Evolutionary conservation across 2,797 vertebrate genomes (phyloP).

Genomic region (Molossus molossus): DNA sequence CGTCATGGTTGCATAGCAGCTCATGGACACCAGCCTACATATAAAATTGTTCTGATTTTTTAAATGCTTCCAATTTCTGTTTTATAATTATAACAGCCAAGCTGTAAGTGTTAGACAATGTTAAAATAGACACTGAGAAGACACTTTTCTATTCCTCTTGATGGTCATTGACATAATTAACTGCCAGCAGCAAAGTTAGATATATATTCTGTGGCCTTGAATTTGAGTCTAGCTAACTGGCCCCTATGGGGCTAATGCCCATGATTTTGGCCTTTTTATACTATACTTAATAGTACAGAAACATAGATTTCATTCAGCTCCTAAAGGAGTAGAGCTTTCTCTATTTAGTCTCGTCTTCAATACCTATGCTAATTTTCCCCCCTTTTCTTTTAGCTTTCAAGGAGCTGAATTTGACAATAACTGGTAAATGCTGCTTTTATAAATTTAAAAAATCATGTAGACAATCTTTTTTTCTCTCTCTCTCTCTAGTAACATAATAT

Average conservation of each 20-base stretch:
- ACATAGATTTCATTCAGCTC: slow-evolving; percentile 72
- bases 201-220: slow-evolving; percentile 82
- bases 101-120: slow-evolving; percentile 55
- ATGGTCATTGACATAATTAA: slow-evolving; percentile 84
- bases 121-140: slow-evolving; percentile 62
- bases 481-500: slow-evolving; percentile 24
- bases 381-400: slow-evolving; percentile 35
- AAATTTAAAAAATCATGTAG: slow-evolving; percentile 2
- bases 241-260: slow-evolving; percentile 80
- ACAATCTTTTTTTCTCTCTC: not conserved
- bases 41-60: slow-evolving; percentile 59
- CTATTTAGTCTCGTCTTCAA: slow-evolving; percentile 1
- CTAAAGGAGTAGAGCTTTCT: slow-evolving; percentile 72
- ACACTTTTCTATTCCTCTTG: slow-evolving; percentile 67
- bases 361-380: slow-evolving; percentile 26
- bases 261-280: slow-evolving; percentile 75
- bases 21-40: slow-evolving; percentile 29
- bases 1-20: slow-evolving; percentile 32
- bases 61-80: slow-evolving; percentile 59
- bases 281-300: slow-evolving; percentile 76
- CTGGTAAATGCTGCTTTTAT: slow-evolving; percentile 47
- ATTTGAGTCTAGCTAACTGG: slow-evolving; percentile 83
- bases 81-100: slow-evolving; percentile 2
- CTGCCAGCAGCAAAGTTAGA: slow-evolving; percentile 80
- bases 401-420: slow-evolving; percentile 48